Conservation (phyloP, 2,113 vertebrate genomes). For the Tichodroma muraria region DNA sequence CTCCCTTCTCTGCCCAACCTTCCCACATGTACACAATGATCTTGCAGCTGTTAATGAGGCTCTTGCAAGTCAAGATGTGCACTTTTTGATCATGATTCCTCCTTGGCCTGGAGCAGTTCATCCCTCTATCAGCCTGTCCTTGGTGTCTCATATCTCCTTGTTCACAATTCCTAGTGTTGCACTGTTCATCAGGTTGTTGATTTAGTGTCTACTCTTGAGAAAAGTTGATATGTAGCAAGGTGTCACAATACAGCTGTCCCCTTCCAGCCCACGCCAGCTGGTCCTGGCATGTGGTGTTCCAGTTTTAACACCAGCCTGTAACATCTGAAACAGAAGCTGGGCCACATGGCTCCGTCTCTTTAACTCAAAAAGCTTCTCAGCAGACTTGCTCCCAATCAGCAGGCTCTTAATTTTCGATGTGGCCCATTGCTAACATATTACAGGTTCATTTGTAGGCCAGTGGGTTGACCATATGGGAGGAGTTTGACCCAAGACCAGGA, state of each 20-base stretch:
- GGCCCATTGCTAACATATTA: not conserved
- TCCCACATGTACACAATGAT: not conserved
- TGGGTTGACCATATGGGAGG: not conserved
- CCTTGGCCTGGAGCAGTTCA: not conserved
- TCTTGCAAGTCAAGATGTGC: not conserved
- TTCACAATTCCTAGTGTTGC: not conserved
- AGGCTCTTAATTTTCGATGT: not conserved
- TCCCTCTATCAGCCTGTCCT: not conserved
- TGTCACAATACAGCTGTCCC: not conserved
- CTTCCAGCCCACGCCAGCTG: not conserved
- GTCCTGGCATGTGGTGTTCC: not conserved
- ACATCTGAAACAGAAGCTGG: not conserved
- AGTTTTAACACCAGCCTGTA: not conserved
- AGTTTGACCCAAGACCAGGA: not conserved
- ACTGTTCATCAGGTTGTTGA: not conserved
- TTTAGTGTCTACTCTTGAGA: not conserved
- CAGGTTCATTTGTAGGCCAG: not conserved
- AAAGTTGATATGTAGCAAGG: not conserved
- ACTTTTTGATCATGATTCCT: not conserved
- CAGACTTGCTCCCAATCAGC: not conserved
- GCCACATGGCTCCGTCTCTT: not conserved
- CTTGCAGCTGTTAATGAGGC: not conserved
- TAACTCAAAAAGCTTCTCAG: not conserved
- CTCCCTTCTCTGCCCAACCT: not conserved
- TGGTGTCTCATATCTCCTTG: not conserved